Percentiles rank a stretch among this genome's conserved stretches.
phyloP scores from a whole-genome alignment of 2,113 vertebrate genomes.

The Notarius lentiginosus region DNA sequence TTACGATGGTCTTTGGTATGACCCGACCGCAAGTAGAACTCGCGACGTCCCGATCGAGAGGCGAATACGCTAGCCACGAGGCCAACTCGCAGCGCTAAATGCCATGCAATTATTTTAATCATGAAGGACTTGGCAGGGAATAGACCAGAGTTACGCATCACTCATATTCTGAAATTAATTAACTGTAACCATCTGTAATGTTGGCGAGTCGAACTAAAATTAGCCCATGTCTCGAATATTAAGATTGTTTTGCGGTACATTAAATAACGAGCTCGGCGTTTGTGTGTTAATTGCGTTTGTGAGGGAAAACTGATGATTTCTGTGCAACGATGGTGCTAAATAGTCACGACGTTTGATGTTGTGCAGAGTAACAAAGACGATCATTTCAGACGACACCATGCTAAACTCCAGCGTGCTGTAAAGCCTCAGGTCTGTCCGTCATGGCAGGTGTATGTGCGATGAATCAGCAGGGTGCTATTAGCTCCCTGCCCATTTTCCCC shows the following conservation, averaged over 20 bases:
- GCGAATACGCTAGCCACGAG: no score
- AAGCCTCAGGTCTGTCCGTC: slow-evolving; percentile 24
- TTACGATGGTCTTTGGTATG: no score
- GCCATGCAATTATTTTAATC: background rate
- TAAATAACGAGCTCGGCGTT: background rate
- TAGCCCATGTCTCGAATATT: no score
- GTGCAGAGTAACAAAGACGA: background rate
- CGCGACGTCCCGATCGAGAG: no score
- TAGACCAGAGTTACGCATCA: background rate
- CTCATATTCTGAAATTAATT: background rate
- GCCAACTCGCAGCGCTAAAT: no score
- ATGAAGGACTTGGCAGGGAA: background rate
- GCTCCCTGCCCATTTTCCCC: slow-evolving; percentile 16
- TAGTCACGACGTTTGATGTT: background rate
- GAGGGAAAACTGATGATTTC: background rate
- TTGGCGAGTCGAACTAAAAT: background rate
- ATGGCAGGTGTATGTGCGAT: background rate
- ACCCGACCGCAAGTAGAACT: no score
- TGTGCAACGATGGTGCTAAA: background rate
- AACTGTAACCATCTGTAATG: background rate
- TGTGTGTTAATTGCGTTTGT: background rate
- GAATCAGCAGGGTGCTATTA: slow-evolving; percentile 23
- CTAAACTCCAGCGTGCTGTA: background rate
- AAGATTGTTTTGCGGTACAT: no score
- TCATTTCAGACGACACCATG: background rate